A percentile compares a stretch with the other conserved stretches of the same genome.
Evolutionary conservation across 2,888 invertebrate species (phyloP).

Genomic region (Petrophora chlorosata): DNA sequence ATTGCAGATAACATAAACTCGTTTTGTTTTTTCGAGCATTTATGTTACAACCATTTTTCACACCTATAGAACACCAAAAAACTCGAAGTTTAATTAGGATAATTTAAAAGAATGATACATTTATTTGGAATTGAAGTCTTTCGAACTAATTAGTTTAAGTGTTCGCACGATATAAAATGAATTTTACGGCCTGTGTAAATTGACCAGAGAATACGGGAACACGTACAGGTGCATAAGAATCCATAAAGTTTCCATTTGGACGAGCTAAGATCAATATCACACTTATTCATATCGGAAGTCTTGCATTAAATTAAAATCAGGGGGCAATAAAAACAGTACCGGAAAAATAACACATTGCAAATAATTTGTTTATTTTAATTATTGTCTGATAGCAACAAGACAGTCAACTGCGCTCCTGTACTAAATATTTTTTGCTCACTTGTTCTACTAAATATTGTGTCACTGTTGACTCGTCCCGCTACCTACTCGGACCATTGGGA

Average conservation of each 20-base stretch:
- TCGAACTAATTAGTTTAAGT: conserved; percentile 18
- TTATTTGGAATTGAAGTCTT: conserved; percentile 31
- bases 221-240: not conserved
- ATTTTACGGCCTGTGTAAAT: conserved; percentile 4
- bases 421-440: too few species aligned
- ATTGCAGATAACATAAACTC: not conserved
- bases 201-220: not conserved
- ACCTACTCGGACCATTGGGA: too few species aligned
- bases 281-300: not conserved
- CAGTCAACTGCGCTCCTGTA: too few species aligned
- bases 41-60: conserved; percentile 5
- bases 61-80: conserved; percentile 1
- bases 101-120: conserved; percentile 43
- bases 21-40: not conserved
- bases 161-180: conserved; percentile 16
- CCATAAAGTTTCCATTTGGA: not conserved
- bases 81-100: conserved; percentile 36
- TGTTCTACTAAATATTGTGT: too few species aligned
- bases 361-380: too few species aligned
- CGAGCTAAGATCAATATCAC: not conserved
- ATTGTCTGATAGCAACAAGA: too few species aligned
- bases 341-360: too few species aligned
- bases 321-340: not conserved
- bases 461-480: too few species aligned
- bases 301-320: too few species aligned